These are phyloP conservation scores for Cephalotes varians DNA, from an alignment of 2,888 invertebrate species.

Conservation along the genomic window DNA sequence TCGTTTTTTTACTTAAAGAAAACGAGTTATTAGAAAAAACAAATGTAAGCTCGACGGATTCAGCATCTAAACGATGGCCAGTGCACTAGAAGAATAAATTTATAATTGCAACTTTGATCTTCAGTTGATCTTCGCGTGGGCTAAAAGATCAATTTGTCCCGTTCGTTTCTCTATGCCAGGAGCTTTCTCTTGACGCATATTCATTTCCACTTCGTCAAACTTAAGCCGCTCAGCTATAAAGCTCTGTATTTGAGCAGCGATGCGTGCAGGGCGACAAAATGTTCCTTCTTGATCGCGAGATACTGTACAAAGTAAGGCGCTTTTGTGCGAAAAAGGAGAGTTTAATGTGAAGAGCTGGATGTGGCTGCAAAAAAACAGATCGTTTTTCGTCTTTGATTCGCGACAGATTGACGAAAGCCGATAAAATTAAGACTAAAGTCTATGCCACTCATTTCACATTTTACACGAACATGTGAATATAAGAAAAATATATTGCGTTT, in stretches of 20 bases:
- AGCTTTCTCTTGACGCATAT: constrained; percentile 44
- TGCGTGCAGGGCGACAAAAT: constrained; percentile 41
- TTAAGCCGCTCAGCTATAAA: constrained; percentile 42
- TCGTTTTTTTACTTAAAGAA: not conserved
- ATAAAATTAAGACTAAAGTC: constrained; percentile 10
- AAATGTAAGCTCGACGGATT: not conserved
- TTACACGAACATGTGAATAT: not conserved
- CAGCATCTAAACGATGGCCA: not conserved
- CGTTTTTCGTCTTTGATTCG: constrained; percentile 25
- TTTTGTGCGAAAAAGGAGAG: constrained; percentile 46
- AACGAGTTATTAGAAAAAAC: too few species aligned
- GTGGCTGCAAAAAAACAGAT: constrained; percentile 45
- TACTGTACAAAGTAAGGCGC: constrained; percentile 17
- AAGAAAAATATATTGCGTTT: not conserved
- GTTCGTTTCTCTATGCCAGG: constrained; percentile 25
- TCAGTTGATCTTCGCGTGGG: not conserved
- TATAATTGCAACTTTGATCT: constrained; percentile 1
- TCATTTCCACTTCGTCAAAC: constrained; percentile 33
- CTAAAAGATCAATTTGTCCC: constrained; percentile 52
- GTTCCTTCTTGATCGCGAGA: constrained; percentile 17
- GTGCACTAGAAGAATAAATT: not conserved
- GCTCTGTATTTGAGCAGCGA: constrained; percentile 52
- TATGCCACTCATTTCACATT: not conserved
- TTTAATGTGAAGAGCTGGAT: constrained; percentile 43
- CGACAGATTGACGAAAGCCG: not conserved